A percentile compares a stretch with the other conserved stretches of the same genome.
Evolutionary conservation across 2,797 vertebrate genomes (phyloP).

Genomic region (Syngnathus rostellatus): DNA sequence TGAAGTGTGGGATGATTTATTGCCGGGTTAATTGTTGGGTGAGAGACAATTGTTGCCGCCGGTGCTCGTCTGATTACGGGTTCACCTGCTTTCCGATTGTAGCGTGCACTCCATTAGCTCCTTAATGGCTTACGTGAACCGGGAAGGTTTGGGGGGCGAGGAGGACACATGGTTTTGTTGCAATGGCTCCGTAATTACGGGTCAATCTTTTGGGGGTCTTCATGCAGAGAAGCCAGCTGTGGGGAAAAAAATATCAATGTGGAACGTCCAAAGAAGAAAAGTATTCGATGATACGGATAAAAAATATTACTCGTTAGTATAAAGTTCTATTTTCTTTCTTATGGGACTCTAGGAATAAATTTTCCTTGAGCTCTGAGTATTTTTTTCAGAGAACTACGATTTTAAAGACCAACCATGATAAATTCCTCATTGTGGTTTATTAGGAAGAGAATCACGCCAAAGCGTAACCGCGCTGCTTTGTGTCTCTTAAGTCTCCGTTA

Average conservation of each 20-base stretch:
- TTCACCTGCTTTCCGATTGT: constrained; percentile 54
- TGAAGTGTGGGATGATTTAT: constrained; percentile 62
- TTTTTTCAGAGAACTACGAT: background rate
- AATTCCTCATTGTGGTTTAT: background rate
- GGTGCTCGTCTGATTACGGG: constrained; percentile 45
- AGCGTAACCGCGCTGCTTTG: background rate
- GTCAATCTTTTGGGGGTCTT: constrained; percentile 2
- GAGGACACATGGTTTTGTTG: constrained; percentile 1
- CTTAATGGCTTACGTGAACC: background rate
- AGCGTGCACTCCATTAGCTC: constrained; percentile 37
- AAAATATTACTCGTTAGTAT: too few relatives aligned
- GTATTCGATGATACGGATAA: too few relatives aligned
- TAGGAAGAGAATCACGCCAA: background rate
- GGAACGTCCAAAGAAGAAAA: background rate
- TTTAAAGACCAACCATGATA: background rate
- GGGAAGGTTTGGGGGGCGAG: background rate
- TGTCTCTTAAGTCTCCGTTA: background rate
- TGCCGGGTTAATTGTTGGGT: constrained; percentile 56
- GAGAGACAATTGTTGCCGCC: constrained; percentile 37
- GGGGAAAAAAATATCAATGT: too few relatives aligned
- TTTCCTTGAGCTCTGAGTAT: background rate
- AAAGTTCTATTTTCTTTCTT: background rate
- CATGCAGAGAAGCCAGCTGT: background rate
- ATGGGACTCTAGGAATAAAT: background rate
- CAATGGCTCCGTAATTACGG: background rate